Percentiles rank a stretch among this genome's conserved stretches.
phyloP scores from a whole-genome alignment of 2,797 vertebrate species.

The Echeneis naucrates region DNA sequence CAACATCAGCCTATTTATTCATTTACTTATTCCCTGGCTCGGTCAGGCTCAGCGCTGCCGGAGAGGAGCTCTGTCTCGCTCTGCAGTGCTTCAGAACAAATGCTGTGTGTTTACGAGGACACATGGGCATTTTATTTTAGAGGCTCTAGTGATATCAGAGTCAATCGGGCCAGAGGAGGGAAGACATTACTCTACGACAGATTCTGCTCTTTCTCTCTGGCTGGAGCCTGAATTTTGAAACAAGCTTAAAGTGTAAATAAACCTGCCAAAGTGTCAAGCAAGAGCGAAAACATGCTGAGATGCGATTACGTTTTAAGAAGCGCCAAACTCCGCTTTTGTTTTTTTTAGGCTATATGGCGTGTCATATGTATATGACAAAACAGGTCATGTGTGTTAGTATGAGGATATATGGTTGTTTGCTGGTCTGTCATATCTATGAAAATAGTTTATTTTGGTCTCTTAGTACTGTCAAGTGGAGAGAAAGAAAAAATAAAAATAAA shows the following conservation, averaged over 20 bases:
- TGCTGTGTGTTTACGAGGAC: constrained; percentile 76
- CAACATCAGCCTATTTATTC: constrained; percentile 85
- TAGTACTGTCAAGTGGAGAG: too few relatives aligned
- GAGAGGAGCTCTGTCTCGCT: constrained; percentile 63
- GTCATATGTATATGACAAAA: background rate
- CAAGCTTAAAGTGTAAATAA: constrained; percentile 30
- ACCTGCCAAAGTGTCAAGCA: background rate
- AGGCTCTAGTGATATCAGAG: constrained; percentile 63
- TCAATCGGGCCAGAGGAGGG: constrained; percentile 51
- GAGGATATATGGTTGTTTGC: background rate
- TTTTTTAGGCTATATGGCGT: background rate
- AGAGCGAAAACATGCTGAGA: background rate
- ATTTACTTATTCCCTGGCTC: constrained; percentile 82
- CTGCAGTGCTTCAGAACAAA: constrained; percentile 76
- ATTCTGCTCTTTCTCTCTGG: constrained; percentile 15
- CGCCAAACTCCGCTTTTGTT: background rate
- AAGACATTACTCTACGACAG: constrained; percentile 34
- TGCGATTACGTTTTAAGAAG: background rate
- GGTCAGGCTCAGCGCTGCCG: constrained; percentile 62
- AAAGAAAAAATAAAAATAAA: too few relatives aligned
- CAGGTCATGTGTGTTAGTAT: background rate
- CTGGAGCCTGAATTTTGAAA: constrained; percentile 29
- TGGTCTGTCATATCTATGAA: too few relatives aligned
- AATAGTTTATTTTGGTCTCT: background rate
- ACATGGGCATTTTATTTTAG: constrained; percentile 70